A percentile compares a stretch with the other conserved stretches of the same genome.
These are phyloP conservation scores for Halcyon malimbica DNA, from an alignment of 2,113 vertebrate genomes.

Conservation along the genomic window DNA sequence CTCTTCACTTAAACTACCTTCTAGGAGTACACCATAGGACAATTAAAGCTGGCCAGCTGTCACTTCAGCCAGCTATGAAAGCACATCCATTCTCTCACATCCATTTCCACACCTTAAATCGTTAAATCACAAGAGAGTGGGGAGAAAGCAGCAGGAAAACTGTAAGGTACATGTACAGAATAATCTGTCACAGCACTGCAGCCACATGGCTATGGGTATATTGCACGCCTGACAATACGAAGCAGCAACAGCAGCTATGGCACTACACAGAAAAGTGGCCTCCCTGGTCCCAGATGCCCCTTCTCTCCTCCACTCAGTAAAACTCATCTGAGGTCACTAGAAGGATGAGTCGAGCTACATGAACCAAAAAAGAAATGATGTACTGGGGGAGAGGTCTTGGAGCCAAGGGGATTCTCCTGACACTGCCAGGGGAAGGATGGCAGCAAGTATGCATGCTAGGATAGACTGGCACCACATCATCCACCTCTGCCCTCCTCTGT, in stretches of 20 bases:
- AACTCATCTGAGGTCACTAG: neutral
- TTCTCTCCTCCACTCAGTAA: neutral
- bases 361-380: neutral
- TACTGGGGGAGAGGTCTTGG: fast-evolving
- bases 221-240: neutral
- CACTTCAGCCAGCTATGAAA: slow-evolving; percentile 27
- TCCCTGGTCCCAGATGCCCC: neutral
- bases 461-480: neutral
- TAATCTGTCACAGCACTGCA: neutral
- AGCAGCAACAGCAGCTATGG: neutral
- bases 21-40: slow-evolving; percentile 1
- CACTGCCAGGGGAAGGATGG: neutral
- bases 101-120: neutral
- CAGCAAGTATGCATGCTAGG: neutral
- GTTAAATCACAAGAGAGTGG: neutral
- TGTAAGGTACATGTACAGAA: neutral
- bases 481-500: too few species aligned
- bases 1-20: neutral
- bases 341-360: neutral
- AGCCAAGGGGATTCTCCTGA: neutral
- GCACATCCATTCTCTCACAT: neutral
- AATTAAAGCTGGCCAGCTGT: slow-evolving; percentile 37
- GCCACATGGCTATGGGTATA: neutral
- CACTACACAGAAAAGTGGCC: neutral
- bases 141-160: neutral